A percentile compares a stretch with the other conserved stretches of the same genome.
Evolutionary conservation across 2,888 invertebrate species (phyloP).

Genomic region (Clanis bilineata): DNA sequence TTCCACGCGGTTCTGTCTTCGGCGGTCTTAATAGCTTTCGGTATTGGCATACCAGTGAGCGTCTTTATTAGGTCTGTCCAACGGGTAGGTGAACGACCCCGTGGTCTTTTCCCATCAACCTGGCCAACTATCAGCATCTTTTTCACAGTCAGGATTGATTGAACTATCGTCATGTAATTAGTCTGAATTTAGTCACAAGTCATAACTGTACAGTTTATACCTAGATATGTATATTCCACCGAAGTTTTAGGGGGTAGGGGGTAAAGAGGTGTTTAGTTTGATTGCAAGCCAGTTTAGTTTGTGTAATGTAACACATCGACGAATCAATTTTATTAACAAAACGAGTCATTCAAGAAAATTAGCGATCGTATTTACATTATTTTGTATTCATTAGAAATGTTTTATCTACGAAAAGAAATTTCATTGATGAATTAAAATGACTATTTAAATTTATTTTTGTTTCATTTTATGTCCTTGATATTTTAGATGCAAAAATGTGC

Average conservation of each 20-base stretch:
- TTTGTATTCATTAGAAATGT: constrained; percentile 23
- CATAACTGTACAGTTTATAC: constrained; percentile 13
- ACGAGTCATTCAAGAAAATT: constrained; percentile 49
- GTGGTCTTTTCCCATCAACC: too few relatives aligned
- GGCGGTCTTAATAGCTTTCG: too few relatives aligned
- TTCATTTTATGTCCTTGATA: constrained; percentile 20
- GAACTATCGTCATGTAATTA: constrained; percentile 22
- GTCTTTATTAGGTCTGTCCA: too few relatives aligned
- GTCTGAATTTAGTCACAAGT: constrained; percentile 34
- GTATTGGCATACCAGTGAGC: too few relatives aligned
- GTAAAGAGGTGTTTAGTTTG: constrained; percentile 25
- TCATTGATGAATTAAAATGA: constrained; percentile 67
- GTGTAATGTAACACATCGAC: constrained; percentile 38
- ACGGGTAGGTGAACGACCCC: too few relatives aligned
- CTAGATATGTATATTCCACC: constrained; percentile 12
- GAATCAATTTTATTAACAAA: constrained; percentile 47
- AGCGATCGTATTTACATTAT: constrained; percentile 27
- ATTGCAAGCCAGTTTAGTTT: constrained; percentile 38
- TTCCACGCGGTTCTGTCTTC: too few relatives aligned
- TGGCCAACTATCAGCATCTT: too few relatives aligned
- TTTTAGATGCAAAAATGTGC: too few relatives aligned
- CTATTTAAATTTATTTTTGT: constrained; percentile 45
- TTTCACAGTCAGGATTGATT: too few relatives aligned
- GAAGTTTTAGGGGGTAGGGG: neutral
- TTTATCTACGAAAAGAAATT: constrained; percentile 61